Percentiles rank a stretch among this genome's conserved stretches.
phyloP scores from a whole-genome alignment of 2,113 vertebrate genomes.

The Excalfactoria chinensis region DNA sequence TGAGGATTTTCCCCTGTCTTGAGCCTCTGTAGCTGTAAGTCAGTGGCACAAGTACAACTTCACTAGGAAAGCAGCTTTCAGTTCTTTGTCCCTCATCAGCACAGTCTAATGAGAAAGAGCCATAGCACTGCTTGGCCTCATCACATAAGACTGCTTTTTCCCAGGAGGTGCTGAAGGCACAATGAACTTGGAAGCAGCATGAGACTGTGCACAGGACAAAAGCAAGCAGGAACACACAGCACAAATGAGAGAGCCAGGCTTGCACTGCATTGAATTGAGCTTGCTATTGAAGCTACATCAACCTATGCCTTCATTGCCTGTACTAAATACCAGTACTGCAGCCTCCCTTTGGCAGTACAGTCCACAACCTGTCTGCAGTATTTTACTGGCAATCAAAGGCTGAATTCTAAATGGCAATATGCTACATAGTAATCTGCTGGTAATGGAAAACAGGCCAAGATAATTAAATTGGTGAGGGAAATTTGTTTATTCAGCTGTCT shows the following conservation, averaged over 20 bases:
- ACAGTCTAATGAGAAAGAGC: not conserved
- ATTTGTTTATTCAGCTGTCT: constrained; percentile 22
- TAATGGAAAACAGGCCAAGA: not conserved
- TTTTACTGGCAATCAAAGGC: not conserved
- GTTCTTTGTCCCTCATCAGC: not conserved
- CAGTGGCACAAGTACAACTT: not conserved
- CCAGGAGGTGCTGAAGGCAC: not conserved
- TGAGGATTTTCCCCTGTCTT: accelerated
- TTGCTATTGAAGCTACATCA: too few relatives aligned
- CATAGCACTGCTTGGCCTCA: not conserved
- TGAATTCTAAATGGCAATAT: not conserved
- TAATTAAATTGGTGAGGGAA: not conserved
- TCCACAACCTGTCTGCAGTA: not conserved
- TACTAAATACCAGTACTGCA: not conserved
- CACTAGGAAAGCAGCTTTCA: not conserved
- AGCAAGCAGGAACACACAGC: not conserved
- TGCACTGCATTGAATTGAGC: not conserved
- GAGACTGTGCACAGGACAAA: accelerated
- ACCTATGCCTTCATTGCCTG: accelerated
- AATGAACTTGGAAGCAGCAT: not conserved
- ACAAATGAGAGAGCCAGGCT: accelerated
- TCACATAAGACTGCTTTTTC: not conserved
- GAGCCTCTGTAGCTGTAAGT: not conserved
- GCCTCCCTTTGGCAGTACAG: not conserved
- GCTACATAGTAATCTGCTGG: not conserved